Evolutionary conservation across 2,113 vertebrate genomes (phyloP).

Genomic region (Phocoena sinus): DNA sequence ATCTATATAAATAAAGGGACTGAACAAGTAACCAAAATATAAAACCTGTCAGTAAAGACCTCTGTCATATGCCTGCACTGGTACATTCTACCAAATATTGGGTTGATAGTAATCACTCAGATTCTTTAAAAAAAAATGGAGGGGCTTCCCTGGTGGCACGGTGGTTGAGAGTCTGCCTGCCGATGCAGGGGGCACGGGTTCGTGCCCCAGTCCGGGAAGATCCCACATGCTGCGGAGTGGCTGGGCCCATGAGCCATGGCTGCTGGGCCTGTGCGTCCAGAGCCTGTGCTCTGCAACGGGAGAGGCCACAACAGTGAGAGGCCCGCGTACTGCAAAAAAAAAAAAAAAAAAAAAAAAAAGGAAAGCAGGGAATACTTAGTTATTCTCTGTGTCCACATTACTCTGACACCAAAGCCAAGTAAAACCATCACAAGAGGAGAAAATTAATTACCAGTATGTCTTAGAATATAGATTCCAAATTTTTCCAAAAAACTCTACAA

Average conservation of each 20-base stretch:
- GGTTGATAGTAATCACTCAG: not conserved
- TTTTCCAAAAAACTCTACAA: not conserved
- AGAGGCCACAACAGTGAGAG: too few relatives aligned
- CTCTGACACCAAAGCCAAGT: not conserved
- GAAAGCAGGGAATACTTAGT: not conserved
- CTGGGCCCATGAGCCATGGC: too few relatives aligned
- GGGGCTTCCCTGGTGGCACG: too few relatives aligned
- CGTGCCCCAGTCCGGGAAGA: too few relatives aligned
- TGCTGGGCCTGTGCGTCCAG: too few relatives aligned
- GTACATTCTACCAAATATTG: not conserved
- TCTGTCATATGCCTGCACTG: not conserved
- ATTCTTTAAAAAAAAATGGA: not conserved
- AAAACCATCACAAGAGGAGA: not conserved
- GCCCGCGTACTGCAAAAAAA: too few relatives aligned
- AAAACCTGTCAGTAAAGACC: not conserved
- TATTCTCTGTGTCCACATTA: not conserved
- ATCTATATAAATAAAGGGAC: not conserved
- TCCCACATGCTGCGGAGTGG: too few relatives aligned
- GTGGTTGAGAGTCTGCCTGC: too few relatives aligned
- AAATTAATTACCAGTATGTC: not conserved
- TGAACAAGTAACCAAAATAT: not conserved
- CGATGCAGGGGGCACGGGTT: too few relatives aligned
- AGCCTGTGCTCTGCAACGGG: too few relatives aligned
- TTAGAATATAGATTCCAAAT: not conserved
- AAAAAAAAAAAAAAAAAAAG: not conserved